Evolutionary conservation across 2,113 vertebrate species (phyloP), one percentile per base, ranked within the genome.

Genomic region (Montifringilla adamsi): DNA sequence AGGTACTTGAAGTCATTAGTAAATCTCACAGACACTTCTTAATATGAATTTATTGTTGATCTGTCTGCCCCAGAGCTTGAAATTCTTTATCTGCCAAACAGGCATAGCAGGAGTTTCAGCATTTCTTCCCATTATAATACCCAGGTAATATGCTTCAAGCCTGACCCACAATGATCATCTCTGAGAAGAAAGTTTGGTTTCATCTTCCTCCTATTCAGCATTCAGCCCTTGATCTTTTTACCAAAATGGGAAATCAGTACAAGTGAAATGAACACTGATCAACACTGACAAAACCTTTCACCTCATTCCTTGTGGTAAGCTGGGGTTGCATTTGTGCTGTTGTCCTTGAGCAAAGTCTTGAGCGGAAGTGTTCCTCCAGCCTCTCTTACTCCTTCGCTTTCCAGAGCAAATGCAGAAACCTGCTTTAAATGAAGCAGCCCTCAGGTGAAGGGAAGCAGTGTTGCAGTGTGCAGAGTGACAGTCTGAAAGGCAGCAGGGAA

Each of bases 41-140:
- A 92, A 88, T 93, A 88, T 66, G 47, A 93, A 96, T 94, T 75
- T 95, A 90, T 90, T 94, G 95, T 94, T 96, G 90, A 95, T 94
- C 90, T 93, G 90, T 95, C 94, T 96, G 90, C 93, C 95, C 89
- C 90, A 96, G 95, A 97, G 95, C 93, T 59, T 84, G 95, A 87
- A 96, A 96, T 96, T 96, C 94, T 96, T 96, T 96, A 95, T 97
- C 86, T 92, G 80, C 93, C 88, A 87, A 96, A 93, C 95, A 94
- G 95, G 95, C 92, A 94, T 59, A 68, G 92, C 94, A 93, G 76
- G 96, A 95, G 86, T 96, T 95, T 90, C 95, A 95, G 90, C 95
- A 96, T 95, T 96, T 89, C 93, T 90, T 96, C 80, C 41, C 59
- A 33, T 90, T 84, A 23, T 78, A 92, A 89, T 84, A 92, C 62